These are phyloP conservation scores for Synergus japonicus DNA, from an alignment of 2,888 invertebrate species.

Conservation along the genomic window DNA sequence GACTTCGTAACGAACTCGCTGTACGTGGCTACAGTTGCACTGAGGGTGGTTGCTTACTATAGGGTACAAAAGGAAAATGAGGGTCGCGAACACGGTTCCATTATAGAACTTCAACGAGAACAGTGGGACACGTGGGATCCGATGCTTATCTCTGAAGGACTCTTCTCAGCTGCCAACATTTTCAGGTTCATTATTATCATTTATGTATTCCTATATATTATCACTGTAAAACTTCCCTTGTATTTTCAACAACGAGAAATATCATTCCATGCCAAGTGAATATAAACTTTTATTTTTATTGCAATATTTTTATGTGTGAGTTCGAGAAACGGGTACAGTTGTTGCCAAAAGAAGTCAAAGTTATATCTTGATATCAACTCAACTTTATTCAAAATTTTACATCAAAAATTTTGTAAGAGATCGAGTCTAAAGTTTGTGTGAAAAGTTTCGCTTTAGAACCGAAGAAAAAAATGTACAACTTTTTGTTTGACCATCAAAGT, in stretches of 20 bases:
- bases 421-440: no score
- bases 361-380: no score
- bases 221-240: neutral
- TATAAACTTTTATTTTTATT: neutral
- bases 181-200: constrained; percentile 80
- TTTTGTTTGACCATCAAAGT: no score
- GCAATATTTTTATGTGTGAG: neutral
- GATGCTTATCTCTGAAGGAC: constrained; percentile 95
- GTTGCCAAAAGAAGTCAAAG: no score
- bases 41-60: constrained; percentile 95
- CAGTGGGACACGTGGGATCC: constrained; percentile 99
- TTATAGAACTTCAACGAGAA: constrained; percentile 86
- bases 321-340: no score
- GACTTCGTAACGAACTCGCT: constrained; percentile 99
- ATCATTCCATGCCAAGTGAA: neutral
- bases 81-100: constrained; percentile 80
- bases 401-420: no score
- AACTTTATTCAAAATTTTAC: no score
- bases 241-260: neutral
- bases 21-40: constrained; percentile 97
- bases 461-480: no score
- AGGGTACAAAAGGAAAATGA: constrained; percentile 93
- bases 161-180: constrained; percentile 99
- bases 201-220: neutral
- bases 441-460: no score